Base-by-base conservation (phyloP, 2,888 invertebrate genomes). In the Mesochorus sp. region DNA sequence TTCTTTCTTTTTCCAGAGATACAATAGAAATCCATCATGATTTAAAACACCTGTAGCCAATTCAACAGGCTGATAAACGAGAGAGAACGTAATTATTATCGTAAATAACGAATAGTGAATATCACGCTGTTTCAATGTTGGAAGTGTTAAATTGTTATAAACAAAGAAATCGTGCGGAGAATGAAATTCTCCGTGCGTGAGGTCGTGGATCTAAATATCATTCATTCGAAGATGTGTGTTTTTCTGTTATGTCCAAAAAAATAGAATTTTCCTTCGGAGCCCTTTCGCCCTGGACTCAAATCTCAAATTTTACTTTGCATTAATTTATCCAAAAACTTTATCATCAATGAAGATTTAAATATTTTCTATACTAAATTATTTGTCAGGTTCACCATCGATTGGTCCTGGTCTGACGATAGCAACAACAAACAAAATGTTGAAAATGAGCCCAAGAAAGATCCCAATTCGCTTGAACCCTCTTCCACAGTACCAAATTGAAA, bases 1-100 rank as follows among this genome's bases (percentile, higher is more conserved):
- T 86, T 72, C 73, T 67, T 77, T 80, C 26, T 78, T 61, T 85
- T 89, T 89, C 84, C 89, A 89, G 89, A 88, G 82, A 85, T 59
- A 82, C 81, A 82, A 53, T 88, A 86, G 82, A 85, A 86, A 87
- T 89, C 78, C 89, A 85, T 84, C 89, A 89, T 84, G 84, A 89
- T 87, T 88, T 89, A 86, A 89, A 89, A 87, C 85, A 85, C 76
- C 86, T 88, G 85, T 89, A 89, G 82, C 82, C 84, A 82, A 84
- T 84, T 85, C 85, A 82, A 55, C 68, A 85, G 79, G 72, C 79
- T 80, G 83, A 80, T 79, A 77, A 79, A n/a, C n/a, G n/a, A n/a
- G n/a, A 64, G 24, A 68, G 66, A 79, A 75, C 78, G 74, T 79
- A 79, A 79, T 74, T 79, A 79, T 74, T 55, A 70, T 66, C 47